Evolutionary conservation across 1,140 invertebrate species (phyloP).

Genomic region (Zaprionus ornatus): DNA sequence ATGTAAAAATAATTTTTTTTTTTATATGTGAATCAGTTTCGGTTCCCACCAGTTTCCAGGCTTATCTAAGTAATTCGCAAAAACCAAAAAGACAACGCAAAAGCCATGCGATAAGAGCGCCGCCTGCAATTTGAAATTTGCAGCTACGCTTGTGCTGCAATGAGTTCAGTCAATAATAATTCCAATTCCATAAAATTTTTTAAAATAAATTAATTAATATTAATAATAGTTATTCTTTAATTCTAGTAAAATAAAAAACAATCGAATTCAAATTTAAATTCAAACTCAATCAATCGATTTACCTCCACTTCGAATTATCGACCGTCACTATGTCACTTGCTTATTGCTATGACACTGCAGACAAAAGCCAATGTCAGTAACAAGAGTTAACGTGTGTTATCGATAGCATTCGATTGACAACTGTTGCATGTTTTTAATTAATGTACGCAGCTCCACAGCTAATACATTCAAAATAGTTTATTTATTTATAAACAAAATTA

Average conservation of each 20-base stretch:
- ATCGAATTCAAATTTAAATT: conserved; percentile 22
- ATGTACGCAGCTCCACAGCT: conserved; percentile 16
- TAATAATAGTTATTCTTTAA: too few species aligned
- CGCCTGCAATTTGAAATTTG: not conserved
- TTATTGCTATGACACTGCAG: conserved; percentile 9
- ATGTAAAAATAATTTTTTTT: conserved; percentile 61
- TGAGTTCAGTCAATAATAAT: not conserved
- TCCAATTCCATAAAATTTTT: not conserved
- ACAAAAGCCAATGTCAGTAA: not conserved
- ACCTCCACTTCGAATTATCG: not conserved
- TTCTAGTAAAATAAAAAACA: not conserved
- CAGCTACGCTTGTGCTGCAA: not conserved
- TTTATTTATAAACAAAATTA: not conserved
- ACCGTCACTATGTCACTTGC: not conserved
- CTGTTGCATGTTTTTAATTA: not conserved
- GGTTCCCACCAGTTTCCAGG: not conserved
- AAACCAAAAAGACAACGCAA: not conserved
- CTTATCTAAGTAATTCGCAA: conserved; percentile 19
- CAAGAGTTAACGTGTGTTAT: not conserved
- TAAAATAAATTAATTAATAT: not conserved
- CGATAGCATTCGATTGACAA: not conserved
- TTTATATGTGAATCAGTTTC: conserved; percentile 6
- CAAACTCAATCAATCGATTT: conserved; percentile 24
- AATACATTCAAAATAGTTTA: not conserved
- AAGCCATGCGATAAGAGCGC: not conserved